These are phyloP conservation scores for Ptychobarbus kaznakovi DNA, from an alignment of 2,797 vertebrate species.

Conservation along the genomic window DNA sequence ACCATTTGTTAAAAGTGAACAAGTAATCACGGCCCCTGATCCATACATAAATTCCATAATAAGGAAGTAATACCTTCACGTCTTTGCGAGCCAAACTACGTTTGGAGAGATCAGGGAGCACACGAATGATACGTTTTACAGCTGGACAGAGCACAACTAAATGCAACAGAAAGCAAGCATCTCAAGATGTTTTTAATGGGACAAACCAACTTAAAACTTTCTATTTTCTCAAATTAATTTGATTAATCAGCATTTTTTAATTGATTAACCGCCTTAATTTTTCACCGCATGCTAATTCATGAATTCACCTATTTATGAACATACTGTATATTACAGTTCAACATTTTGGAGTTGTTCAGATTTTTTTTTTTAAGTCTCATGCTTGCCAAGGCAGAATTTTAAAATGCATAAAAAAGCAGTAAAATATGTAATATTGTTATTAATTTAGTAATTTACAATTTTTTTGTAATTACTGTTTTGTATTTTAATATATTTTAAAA, in stretches of 20 bases:
- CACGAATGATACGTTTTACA: neutral
- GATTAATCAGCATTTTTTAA: neutral
- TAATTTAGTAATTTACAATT: no score
- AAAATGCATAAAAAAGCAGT: neutral
- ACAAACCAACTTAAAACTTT: neutral
- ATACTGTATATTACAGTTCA: neutral
- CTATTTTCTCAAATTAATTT: neutral
- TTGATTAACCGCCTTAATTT: neutral
- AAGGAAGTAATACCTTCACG: neutral
- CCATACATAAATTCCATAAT: neutral
- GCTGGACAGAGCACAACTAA: neutral
- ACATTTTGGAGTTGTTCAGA: neutral
- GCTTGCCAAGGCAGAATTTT: neutral
- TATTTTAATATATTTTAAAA: neutral
- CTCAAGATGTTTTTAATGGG: neutral
- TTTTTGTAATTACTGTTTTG: neutral
- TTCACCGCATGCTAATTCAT: neutral
- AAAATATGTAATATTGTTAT: neutral
- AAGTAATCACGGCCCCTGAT: neutral
- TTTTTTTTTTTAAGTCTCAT: neutral
- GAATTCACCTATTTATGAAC: neutral
- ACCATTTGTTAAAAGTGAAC: slow-evolving; percentile 11
- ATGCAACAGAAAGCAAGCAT: neutral
- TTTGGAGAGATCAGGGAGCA: neutral
- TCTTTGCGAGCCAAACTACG: neutral